Conservation (phyloP, 2,888 invertebrate species). For the Hirtodrosophila trivittata region DNA sequence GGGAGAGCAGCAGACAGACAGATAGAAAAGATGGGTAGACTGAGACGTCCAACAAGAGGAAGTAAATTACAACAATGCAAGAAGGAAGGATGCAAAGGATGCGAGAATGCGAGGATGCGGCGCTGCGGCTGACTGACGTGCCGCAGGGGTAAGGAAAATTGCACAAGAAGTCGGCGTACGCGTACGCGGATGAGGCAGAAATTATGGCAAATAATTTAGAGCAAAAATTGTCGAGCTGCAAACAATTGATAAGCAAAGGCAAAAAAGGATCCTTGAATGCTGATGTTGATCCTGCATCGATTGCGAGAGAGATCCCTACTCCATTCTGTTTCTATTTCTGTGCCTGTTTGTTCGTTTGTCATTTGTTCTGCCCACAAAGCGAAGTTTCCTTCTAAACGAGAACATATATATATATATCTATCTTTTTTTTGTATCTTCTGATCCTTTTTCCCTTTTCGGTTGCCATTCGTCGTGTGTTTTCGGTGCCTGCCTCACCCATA, state of each 20-base stretch:
- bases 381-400: constrained; percentile 16
- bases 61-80: constrained; percentile 69
- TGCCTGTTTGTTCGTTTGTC: constrained; percentile 68
- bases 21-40: constrained; percentile 34
- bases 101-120: constrained; percentile 34
- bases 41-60: constrained; percentile 64
- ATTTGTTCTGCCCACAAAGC: constrained; percentile 64
- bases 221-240: constrained; percentile 67
- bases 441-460: neutral
- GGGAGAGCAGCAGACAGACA: constrained; percentile 42
- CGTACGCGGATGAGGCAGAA: constrained; percentile 52
- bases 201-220: constrained; percentile 81
- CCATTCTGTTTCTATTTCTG: constrained; percentile 29
- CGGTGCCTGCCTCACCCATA: constrained; percentile 70
- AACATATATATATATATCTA: neutral
- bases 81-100: constrained; percentile 59
- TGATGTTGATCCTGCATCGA: constrained; percentile 39
- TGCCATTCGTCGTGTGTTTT: constrained; percentile 35
- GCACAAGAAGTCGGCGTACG: constrained; percentile 38
- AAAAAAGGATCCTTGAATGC: constrained; percentile 51
- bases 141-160: constrained; percentile 38
- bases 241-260: constrained; percentile 49
- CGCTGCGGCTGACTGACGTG: constrained; percentile 44
- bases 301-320: constrained; percentile 26
- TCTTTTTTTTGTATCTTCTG: constrained; percentile 4